Base-by-base conservation (phyloP, 2,797 vertebrate species). In the Sciaenops ocellatus region DNA sequence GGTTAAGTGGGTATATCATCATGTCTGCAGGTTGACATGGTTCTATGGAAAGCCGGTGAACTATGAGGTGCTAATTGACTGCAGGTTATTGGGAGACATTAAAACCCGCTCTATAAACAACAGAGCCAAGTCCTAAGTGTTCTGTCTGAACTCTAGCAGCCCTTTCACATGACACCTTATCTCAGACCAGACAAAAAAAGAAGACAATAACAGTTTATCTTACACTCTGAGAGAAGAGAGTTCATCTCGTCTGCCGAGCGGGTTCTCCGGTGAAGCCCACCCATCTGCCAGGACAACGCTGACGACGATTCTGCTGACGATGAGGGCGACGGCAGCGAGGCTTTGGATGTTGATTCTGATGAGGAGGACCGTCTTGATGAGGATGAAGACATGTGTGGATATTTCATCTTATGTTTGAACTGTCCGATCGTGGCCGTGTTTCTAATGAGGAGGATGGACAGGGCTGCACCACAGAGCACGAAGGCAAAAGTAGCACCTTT, bases 401-500 rank as follows among this genome's bases (percentile, higher is more conserved):
- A 59, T 82, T 84, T 90, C 0, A 78, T 78, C 83, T 83, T 91
- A 1, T 85, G 83, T 70, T 69, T 89, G 72, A 85, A 73, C 69
- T 84, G 91, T 89, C 86, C 93, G 75, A 95, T 52, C 16, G 94
- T 90, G 90, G 94, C 87, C 90, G 96, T 94, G 92, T 97, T 96
- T 94, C 92, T 97, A 96, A 96, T 90, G 91, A 98, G 95, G 93
- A 98, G 93, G 92, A 97, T 77, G 92, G 96, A 97, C 83, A 98
- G 95, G 89, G 97, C 87, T 84, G 96, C 96, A 83, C 96, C 97
- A 93, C 97, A 96, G 93, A 99, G 95, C 95, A 98, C 94, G 85
- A 97, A 97, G 95, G 95, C 96, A 90, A 98, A 93, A 95, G 96
- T 96, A 92, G 96, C 96, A 91, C 95, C 95, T 97, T 98, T 98